Percentiles rank a stretch among this genome's conserved stretches.
These are phyloP conservation scores for Clarias pachynema DNA, from an alignment of 2,797 vertebrate genomes.

Conservation along the genomic window DNA sequence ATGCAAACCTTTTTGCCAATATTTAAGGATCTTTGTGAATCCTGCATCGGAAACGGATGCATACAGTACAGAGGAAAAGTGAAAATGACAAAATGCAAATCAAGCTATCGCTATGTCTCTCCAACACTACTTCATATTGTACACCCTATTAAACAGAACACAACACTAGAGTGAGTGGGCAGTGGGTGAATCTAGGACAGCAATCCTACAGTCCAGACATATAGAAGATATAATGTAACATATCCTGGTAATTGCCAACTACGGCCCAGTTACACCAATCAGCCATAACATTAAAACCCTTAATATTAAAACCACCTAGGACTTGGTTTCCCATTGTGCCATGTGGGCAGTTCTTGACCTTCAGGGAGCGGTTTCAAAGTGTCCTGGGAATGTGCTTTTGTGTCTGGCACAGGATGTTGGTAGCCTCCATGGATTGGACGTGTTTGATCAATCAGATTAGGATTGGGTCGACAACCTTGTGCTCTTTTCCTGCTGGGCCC, in stretches of 20 bases:
- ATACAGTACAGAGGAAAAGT: not conserved
- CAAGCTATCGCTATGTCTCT: not conserved
- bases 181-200: not conserved
- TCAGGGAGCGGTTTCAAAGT: no score
- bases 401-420: no score
- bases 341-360: no score
- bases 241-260: not conserved
- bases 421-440: no score
- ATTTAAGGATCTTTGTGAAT: not conserved
- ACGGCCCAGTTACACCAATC: no score
- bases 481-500: no score
- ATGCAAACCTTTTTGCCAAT: not conserved
- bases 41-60: not conserved
- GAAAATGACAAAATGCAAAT: not conserved
- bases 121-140: not conserved
- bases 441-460: no score
- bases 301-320: no score
- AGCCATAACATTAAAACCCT: no score
- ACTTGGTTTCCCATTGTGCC: no score
- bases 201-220: not conserved
- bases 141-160: not conserved
- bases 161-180: not conserved
- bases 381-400: no score
- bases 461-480: no score
- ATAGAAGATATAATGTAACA: not conserved